A percentile compares a stretch with the other conserved stretches of the same genome.
These are phyloP conservation scores for Salminus brasiliensis DNA, from an alignment of 2,113 vertebrate genomes.

Conservation along the genomic window DNA sequence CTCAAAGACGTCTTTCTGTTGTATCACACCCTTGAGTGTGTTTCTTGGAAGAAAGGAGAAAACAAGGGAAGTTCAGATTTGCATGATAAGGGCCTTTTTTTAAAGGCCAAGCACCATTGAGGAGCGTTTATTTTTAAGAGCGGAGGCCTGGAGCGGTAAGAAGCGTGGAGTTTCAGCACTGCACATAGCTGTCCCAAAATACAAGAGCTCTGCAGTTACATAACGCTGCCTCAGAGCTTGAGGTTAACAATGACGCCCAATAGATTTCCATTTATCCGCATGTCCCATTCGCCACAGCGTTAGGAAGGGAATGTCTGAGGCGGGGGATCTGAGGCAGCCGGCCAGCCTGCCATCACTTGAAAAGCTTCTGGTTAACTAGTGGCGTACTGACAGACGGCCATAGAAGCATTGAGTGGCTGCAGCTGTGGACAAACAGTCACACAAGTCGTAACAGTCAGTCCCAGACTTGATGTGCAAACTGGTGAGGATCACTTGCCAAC, in stretches of 20 bases:
- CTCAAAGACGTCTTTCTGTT: no score
- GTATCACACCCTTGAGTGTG: no score
- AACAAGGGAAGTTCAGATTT: no score
- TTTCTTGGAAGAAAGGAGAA: no score
- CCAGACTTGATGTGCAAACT: background rate
- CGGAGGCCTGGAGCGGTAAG: no score
- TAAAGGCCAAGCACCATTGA: no score
- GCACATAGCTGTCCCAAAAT: background rate
- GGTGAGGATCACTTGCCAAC: background rate
- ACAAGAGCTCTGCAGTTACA: conserved; percentile 2
- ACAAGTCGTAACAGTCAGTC: background rate
- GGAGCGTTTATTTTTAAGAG: no score
- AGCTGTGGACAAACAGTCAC: conserved; percentile 12
- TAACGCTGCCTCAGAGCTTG: background rate
- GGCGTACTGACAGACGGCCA: conserved; percentile 25
- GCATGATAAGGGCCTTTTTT: no score
- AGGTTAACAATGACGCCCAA: background rate
- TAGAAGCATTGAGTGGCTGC: background rate
- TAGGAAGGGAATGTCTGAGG: background rate
- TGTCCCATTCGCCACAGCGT: background rate
- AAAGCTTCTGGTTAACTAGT: conserved; percentile 11
- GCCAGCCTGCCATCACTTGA: background rate
- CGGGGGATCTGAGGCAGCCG: background rate
- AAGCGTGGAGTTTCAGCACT: no score
- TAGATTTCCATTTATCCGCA: conserved; percentile 10